phyloP scores from a whole-genome alignment of 92 coral and sea anemone genomes.

The Parazoanthus darwini region DNA sequence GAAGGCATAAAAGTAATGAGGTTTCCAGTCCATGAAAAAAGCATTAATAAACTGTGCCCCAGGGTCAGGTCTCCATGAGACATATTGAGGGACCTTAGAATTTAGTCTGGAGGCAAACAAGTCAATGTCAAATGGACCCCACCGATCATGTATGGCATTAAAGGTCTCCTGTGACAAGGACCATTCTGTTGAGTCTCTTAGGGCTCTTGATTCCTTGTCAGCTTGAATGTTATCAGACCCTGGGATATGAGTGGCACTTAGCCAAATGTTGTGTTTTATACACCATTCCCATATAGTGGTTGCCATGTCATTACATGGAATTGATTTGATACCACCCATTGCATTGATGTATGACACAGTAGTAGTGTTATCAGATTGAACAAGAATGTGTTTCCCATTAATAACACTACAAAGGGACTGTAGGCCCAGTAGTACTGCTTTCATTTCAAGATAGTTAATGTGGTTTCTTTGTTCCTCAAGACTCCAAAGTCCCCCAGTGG shows the following conservation, averaged over 20 bases:
- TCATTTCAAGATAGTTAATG: conserved; percentile 34
- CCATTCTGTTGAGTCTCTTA: conserved; percentile 43
- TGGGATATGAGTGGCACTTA: conserved; percentile 43
- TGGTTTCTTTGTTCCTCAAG: conserved; percentile 28
- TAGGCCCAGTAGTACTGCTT: conserved; percentile 49
- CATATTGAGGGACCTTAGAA: conserved; percentile 31
- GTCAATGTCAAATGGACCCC: conserved; percentile 27
- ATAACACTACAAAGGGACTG: conserved; percentile 37
- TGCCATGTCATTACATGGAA: conserved; percentile 38
- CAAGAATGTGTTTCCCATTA: conserved; percentile 7
- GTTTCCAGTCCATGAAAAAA: conserved; percentile 23
- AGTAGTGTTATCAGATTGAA: conserved; percentile 46
- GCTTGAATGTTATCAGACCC: conserved; percentile 37
- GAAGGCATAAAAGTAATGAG: conserved; percentile 39
- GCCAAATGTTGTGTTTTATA: conserved; percentile 24
- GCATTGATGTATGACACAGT: conserved; percentile 31
- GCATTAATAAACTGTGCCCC: conserved; percentile 25
- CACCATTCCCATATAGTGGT: conserved; percentile 45
- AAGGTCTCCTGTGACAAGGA: background rate
- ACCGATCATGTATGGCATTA: conserved; percentile 4
- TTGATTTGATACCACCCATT: conserved; percentile 49
- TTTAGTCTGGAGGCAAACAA: background rate
- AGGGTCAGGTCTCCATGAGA: conserved; percentile 44
- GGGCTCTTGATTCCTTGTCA: conserved; percentile 36
- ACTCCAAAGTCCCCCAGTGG: background rate